These are phyloP conservation scores for Pardalotus punctatus DNA, from an alignment of 2,113 vertebrate species.

Conservation along the genomic window DNA sequence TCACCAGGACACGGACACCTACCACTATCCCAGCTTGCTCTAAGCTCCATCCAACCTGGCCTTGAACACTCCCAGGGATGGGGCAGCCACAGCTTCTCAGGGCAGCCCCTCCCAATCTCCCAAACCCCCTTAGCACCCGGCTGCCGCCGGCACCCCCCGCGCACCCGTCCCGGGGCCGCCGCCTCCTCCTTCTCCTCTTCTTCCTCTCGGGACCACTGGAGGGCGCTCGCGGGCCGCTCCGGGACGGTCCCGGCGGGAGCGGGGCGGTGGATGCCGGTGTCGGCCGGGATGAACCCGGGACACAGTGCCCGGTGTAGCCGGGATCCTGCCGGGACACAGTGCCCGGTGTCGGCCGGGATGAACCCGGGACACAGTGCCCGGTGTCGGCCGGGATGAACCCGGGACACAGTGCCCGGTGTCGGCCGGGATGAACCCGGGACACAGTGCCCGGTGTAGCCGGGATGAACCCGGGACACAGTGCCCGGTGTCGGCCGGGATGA, in stretches of 20 bases:
- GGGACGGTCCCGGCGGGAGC: background rate
- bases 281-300: background rate
- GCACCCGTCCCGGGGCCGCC: background rate
- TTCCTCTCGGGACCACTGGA: background rate
- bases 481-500: background rate
- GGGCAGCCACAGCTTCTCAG: background rate
- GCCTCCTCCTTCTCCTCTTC: no score
- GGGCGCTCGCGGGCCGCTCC: background rate
- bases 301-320: background rate
- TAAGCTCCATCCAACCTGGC: background rate
- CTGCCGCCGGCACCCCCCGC: background rate
- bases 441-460: no score
- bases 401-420: background rate
- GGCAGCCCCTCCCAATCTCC: background rate
- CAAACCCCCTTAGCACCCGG: background rate
- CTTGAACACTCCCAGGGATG: background rate
- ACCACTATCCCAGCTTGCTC: accelerated
- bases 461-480: background rate
- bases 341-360: accelerated
- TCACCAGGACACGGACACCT: background rate
- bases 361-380: accelerated
- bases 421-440: no score
- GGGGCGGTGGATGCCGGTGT: background rate
- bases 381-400: no score
- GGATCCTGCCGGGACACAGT: background rate